phyloP scores from a whole-genome alignment of 2,797 vertebrate species.

The Peromyscus nudipes region DNA sequence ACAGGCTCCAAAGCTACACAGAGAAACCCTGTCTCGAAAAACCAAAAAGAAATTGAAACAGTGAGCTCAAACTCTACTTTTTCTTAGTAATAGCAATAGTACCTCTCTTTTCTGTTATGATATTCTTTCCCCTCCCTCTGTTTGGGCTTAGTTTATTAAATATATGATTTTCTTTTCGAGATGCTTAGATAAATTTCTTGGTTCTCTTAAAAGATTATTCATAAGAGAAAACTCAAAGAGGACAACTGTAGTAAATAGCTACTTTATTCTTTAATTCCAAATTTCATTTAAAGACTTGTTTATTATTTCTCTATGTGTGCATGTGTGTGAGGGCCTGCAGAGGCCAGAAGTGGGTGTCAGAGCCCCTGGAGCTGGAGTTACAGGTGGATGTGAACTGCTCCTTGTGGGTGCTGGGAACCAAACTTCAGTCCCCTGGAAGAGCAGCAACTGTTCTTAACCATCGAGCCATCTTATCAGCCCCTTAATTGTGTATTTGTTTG shows the following conservation, averaged over 20 bases:
- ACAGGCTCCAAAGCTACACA: too few species aligned
- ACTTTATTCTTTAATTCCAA: neutral
- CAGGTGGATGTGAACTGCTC: neutral
- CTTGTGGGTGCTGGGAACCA: neutral
- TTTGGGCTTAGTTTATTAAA: slow-evolving; percentile 51
- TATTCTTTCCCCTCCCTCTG: neutral
- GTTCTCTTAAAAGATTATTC: neutral
- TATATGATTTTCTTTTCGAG: neutral
- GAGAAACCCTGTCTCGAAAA: too few species aligned
- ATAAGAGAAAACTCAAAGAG: slow-evolving; percentile 3
- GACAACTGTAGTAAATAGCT: neutral
- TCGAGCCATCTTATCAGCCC: neutral
- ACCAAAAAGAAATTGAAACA: neutral
- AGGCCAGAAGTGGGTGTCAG: neutral
- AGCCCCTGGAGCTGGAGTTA: neutral
- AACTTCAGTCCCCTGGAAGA: neutral
- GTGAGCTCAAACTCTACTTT: neutral
- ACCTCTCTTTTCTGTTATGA: neutral
- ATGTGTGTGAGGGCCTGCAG: neutral
- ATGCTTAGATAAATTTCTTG: slow-evolving; percentile 4
- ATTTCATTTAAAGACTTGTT: neutral
- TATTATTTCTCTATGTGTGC: neutral
- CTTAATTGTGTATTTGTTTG: neutral
- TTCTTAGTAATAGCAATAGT: neutral
- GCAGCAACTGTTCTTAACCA: neutral